Evolutionary conservation across 1,140 invertebrate species (phyloP), one percentile per base, ranked within the genome.

Genomic region (Brevipalpus yothersi): DNA sequence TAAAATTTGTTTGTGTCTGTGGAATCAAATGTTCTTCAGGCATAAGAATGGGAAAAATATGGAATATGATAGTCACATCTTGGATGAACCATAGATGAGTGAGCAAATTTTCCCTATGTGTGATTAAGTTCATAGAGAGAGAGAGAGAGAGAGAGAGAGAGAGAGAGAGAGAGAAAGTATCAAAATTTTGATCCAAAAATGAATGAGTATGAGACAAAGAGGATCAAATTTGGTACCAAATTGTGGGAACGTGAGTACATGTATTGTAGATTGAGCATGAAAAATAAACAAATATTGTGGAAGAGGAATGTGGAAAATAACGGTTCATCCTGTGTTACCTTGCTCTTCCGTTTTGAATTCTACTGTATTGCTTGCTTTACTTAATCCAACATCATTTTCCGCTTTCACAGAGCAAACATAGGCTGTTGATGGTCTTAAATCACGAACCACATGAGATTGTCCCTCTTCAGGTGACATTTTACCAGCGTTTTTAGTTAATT

Each of bases 371-470:
- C 86, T 89, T 3, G 84, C 82, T 67, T 86, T 81, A 65, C 88
- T 90, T 60, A 82, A 77, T 9, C 75, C 75, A 0, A 75, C 66
- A 4, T 69, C 67, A 64, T 76, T 76, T 70, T 88, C 84, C 0
- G 89, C 89, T 64, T 86, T 79, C 63, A 93, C 81, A 63, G 88
- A 76, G 61, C 93, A 77, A 67, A 90, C 82, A 72, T 93, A 95
- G n/a, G 80, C 80, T 57, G 82, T 86, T 0, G 87, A 82, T 0
- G 90, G 89, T 58, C 81, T 79, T 3, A 95, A 73, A 65, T 82
- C 65, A 63, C 80, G 79, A 15, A 60, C 31, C 56, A 56, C 43
- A 9, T 40, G 12, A 59, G 13, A 12, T 11, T 15, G 17, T 21
- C 58, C 23, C 5, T 51, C 58, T 11, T 53, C 39, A 51, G 51